phyloP scores from a whole-genome alignment of 2,888 invertebrate species.

The Zelleria hepariella region DNA sequence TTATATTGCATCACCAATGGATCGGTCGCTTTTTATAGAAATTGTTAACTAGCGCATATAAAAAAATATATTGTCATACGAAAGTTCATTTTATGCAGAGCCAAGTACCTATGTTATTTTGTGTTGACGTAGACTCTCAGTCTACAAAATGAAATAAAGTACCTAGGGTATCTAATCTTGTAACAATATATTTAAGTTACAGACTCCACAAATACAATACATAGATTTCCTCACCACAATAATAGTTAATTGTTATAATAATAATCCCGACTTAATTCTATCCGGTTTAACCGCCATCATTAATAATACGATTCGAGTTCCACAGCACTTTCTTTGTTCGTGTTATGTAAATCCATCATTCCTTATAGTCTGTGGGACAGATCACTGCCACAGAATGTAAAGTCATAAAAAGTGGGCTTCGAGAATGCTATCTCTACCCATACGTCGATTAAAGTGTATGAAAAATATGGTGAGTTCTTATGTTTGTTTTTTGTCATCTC shows the following conservation, averaged over 20 bases:
- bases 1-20: background rate
- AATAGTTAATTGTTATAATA: background rate
- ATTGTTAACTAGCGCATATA: too few relatives aligned
- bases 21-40: background rate
- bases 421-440: background rate
- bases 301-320: background rate
- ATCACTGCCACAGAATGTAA: background rate
- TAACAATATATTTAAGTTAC: too few relatives aligned
- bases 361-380: background rate
- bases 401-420: background rate
- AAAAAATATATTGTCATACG: too few relatives aligned
- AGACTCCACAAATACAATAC: background rate
- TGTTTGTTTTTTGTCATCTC: too few relatives aligned
- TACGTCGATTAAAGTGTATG: too few relatives aligned
- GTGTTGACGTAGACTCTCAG: too few relatives aligned
- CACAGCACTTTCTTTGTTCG: background rate
- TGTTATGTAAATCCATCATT: background rate
- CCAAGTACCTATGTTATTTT: too few relatives aligned
- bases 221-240: background rate
- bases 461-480: too few relatives aligned
- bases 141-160: too few relatives aligned
- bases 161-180: too few relatives aligned
- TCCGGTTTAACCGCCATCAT: background rate
- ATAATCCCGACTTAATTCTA: background rate
- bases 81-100: too few relatives aligned